phyloP scores from a whole-genome alignment of 2,888 invertebrate genomes.

The Seira musarum region DNA sequence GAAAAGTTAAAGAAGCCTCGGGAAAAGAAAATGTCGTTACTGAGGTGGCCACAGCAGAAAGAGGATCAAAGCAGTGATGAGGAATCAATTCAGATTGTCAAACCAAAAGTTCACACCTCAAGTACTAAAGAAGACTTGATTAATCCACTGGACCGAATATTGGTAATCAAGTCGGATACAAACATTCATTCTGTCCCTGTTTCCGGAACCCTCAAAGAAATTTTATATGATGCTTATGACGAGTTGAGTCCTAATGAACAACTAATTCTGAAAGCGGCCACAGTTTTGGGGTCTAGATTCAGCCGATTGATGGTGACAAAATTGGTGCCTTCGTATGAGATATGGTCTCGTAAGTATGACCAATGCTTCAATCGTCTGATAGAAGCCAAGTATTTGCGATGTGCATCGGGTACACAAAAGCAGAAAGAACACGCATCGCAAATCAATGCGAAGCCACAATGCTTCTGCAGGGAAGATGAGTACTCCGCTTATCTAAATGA shows the following conservation, averaged over 20 bases:
- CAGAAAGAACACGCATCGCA: conserved; percentile 38
- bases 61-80: conserved; percentile 25
- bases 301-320: conserved; percentile 74
- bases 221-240: conserved; percentile 79
- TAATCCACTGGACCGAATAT: conserved; percentile 52
- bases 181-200: conserved; percentile 62
- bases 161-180: conserved; percentile 64
- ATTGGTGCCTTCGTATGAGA: conserved; percentile 59
- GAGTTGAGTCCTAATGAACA: conserved; percentile 78
- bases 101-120: too few species aligned
- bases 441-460: conserved; percentile 49
- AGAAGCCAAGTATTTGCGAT: conserved; percentile 61
- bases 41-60: conserved; percentile 30
- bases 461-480: conserved; percentile 48
- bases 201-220: conserved; percentile 71
- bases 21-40: conserved; percentile 9
- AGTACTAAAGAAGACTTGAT: conserved; percentile 22
- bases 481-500: background rate
- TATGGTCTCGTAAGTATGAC: conserved; percentile 59
- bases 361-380: conserved; percentile 58
- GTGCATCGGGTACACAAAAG: conserved; percentile 53
- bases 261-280: conserved; percentile 77
- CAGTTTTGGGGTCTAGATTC: conserved; percentile 76
- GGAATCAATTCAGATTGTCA: conserved; percentile 3
- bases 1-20: conserved; percentile 25